phyloP scores from a whole-genome alignment of 2,888 invertebrate species.

The Bembecia ichneumoniformis region DNA sequence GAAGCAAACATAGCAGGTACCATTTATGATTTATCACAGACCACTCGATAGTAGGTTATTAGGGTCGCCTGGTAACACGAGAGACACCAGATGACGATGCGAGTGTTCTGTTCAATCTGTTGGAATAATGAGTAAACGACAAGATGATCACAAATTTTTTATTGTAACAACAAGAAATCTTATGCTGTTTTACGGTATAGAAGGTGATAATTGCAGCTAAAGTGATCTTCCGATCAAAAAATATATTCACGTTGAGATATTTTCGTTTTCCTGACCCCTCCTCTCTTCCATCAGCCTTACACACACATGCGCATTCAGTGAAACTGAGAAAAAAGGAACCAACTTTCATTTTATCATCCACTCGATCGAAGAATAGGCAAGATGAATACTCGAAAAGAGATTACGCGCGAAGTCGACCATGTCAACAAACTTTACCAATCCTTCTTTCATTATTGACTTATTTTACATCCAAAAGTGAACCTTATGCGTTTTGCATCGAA shows the following conservation, averaged over 20 bases:
- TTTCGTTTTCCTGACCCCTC: not conserved
- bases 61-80: too few relatives aligned
- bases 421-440: conserved; percentile 43
- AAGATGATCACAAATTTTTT: too few relatives aligned
- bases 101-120: too few relatives aligned
- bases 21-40: not conserved
- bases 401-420: conserved; percentile 33
- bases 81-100: too few relatives aligned
- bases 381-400: conserved; percentile 39
- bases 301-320: not conserved
- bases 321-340: conserved; percentile 8
- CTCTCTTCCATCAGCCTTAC: not conserved
- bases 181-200: too few relatives aligned
- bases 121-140: too few relatives aligned
- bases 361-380: conserved; percentile 17
- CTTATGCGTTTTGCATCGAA: conserved; percentile 3
- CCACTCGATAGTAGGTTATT: too few relatives aligned
- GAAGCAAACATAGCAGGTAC: not conserved
- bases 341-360: conserved; percentile 19
- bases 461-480: conserved; percentile 9
- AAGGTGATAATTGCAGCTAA: too few relatives aligned
- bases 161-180: too few relatives aligned
- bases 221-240: not conserved
- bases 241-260: not conserved
- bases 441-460: conserved; percentile 32